Base-by-base conservation (phyloP, 2,888 invertebrate species). In the Andrena dorsata region DNA sequence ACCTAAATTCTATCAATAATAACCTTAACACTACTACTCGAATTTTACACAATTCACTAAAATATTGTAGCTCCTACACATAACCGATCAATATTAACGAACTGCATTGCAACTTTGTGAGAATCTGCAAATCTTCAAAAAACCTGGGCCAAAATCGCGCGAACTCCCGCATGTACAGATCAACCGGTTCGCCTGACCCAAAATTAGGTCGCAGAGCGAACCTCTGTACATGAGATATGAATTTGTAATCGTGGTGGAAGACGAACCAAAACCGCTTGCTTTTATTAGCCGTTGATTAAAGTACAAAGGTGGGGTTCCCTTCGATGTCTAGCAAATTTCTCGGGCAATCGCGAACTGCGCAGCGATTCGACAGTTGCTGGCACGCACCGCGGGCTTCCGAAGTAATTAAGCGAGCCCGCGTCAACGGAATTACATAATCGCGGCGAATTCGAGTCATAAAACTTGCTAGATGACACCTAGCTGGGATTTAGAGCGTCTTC, bases 391-490 rank as follows among this genome's bases (percentile, higher is more conserved):
- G 77, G 75, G 88, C 90, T 91, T 84, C 83, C 85, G 64, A 79
- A 88, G 89, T 90, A 91, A 92, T 92, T 91, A 92, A 85, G 90
- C 88, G 88, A 88, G 88, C 87, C 89, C 84, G 86, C 82, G 85
- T 85, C 84, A 61, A 78, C 26, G 60, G 26, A 61, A 23, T 88
- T 81, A 82, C 73, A 47, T 74, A 88, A 86, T 64, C 56, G 47
- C 23, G 41, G 30, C 65, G 69, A 60, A 68, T 84, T 77, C 61
- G 69, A 82, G 63, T 85, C 77, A 71, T 85, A 80, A 87, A 79
- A 75, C 68, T 49, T 64, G 64, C 68, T 49, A 70, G 56, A 66
- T 77, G 83, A 79, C 76, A 79, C 63, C 64, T 26, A 66, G 49
- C 56, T 35, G 23, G 58, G 68, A 66, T 32, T 65, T 70, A 61